Conservation (phyloP, 2,113 vertebrate genomes). For the Anoura caudifer region DNA sequence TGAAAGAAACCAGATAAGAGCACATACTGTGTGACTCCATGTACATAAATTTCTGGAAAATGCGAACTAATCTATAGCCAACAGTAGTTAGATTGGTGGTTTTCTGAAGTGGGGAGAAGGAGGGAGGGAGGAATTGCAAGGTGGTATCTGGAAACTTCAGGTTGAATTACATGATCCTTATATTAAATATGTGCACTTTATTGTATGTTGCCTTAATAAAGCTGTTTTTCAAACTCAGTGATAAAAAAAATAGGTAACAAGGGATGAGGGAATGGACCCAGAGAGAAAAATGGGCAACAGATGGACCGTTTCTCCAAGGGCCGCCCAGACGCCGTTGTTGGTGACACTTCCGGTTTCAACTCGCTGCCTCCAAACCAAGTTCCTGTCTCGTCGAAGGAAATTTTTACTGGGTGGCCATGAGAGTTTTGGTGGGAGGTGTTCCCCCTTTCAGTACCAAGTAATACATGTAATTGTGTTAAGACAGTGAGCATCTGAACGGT, state of each 20-base stretch:
- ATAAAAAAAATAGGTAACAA: not conserved
- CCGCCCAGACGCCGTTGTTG: not conserved
- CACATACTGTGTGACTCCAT: not conserved
- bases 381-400: not conserved
- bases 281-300: not conserved
- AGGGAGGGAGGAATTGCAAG: not conserved
- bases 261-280: not conserved
- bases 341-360: not conserved
- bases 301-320: not conserved
- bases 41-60: constrained; percentile 23
- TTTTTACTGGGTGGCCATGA: not conserved
- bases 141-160: not conserved
- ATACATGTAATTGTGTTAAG: not conserved
- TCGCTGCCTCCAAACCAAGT: not conserved
- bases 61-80: not conserved
- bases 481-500: not conserved
- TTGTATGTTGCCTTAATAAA: not conserved
- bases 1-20: constrained; percentile 20
- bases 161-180: not conserved
- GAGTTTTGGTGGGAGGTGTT: not conserved
- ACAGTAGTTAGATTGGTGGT: not conserved
- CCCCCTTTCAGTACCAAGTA: not conserved
- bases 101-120: not conserved
- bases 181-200: not conserved
- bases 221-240: not conserved